Percentiles rank a stretch among this genome's conserved stretches.
Evolutionary conservation across 1,140 invertebrate genomes (phyloP).

Genomic region (Paralvinella palmiformis): DNA sequence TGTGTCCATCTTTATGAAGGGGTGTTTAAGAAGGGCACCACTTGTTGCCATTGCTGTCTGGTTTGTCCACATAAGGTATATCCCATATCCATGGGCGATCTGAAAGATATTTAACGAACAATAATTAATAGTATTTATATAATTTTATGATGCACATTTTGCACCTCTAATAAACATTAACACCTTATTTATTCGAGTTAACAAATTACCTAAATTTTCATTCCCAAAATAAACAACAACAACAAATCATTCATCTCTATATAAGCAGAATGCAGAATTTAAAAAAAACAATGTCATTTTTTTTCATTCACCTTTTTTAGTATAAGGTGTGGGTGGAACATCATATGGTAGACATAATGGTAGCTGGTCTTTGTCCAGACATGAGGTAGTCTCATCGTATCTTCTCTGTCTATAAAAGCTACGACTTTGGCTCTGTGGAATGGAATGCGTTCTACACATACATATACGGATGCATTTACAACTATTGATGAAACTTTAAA

Average conservation of each 20-base stretch:
- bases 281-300: too few relatives aligned
- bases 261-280: too few relatives aligned
- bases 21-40: conserved; percentile 41
- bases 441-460: not conserved
- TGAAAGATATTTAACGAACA: conserved; percentile 26
- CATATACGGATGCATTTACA: not conserved
- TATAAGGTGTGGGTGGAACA: conserved; percentile 65
- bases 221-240: not conserved
- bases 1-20: too few relatives aligned
- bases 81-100: conserved; percentile 48
- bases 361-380: not conserved
- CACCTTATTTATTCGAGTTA: not conserved
- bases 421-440: not conserved
- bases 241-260: too few relatives aligned
- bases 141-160: not conserved
- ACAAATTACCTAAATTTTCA: not conserved
- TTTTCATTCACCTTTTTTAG: conserved; percentile 52
- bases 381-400: conserved; percentile 10
- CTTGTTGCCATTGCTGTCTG: conserved; percentile 41
- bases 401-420: not conserved
- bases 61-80: conserved; percentile 38
- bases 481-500: not conserved
- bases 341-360: conserved; percentile 72
- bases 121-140: not conserved
- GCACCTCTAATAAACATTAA: not conserved